Evolutionary conservation across 2,888 invertebrate genomes (phyloP).

Genomic region (Tipula vernalis): DNA sequence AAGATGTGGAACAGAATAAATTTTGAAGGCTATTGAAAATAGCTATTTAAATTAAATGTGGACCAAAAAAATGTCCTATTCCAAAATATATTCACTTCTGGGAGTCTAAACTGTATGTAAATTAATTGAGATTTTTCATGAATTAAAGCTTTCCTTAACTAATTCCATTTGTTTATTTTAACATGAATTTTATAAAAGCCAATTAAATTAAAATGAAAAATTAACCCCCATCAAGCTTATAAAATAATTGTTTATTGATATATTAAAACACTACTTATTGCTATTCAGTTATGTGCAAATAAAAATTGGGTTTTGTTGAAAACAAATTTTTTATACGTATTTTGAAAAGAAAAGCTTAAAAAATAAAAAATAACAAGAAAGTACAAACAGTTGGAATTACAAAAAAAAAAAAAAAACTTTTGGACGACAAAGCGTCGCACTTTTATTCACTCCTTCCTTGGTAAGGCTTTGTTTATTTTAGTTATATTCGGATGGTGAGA

Average conservation of each 20-base stretch:
- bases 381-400: not conserved
- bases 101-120: no score
- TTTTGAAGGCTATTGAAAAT: no score
- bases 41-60: no score
- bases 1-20: no score
- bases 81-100: no score
- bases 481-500: not conserved
- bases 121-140: no score
- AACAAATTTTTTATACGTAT: not conserved
- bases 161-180: no score
- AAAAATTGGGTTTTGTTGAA: not conserved
- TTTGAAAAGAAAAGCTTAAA: not conserved
- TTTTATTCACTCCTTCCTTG: not conserved
- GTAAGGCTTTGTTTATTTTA: not conserved
- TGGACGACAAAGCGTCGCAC: not conserved
- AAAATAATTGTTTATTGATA: not conserved
- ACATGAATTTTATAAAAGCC: no score
- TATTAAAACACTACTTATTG: not conserved
- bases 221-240: not conserved
- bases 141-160: no score
- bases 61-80: no score
- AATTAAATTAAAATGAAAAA: not conserved
- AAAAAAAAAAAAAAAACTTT: not conserved
- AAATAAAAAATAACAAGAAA: not conserved
- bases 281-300: not conserved